Base-by-base conservation (phyloP, 2,113 vertebrate species). In the Dissostichus mawsoni region DNA sequence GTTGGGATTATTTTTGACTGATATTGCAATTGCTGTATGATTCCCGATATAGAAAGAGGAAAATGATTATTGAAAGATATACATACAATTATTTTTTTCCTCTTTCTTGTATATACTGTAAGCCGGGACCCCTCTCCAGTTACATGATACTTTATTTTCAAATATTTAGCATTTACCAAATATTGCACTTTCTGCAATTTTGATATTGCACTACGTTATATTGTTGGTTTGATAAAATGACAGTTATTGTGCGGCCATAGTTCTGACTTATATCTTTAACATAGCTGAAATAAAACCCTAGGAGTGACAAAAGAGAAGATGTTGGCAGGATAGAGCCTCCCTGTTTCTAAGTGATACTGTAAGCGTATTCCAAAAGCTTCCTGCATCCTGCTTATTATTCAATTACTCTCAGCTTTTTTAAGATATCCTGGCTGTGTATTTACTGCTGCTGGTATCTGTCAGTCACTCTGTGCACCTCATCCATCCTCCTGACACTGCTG, bases 401-500 rank as follows among this genome's bases (percentile, higher is more conserved):
- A 80, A 86, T 90, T 89, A 88, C 56, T 25, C 48, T 18, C 61
- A 69, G 74, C 78, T 52, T 78, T 80, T 80, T 59, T 50, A 55
- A 59, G 82, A 78, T 55, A 47, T 62, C 65, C 76, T n/a, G 36
- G 50, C 71, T 79, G 63, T 55, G 51, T 41, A 33, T 73, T 33
- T 52, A 76, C 67, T 45, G 58, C 45, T 53, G 74, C 80, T 80
- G 64, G 69, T 90, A 18, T 76, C 81, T 93, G 89, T 93, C 90
- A 88, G 64, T 94, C 90, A 84, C 56, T 87, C 73, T 84, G 70
- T 52, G 69, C 81, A 64, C 83, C 89, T 92, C 88, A 89, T 92
- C 88, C 89, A 79, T 92, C 87, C 83, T 85, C 82, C 10, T 91
- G 86, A 89, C 91, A 87, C 82, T 23, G 69, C 73, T 36, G 53